phyloP scores from a whole-genome alignment of 2,113 vertebrate genomes.

The Theristicus caerulescens region DNA sequence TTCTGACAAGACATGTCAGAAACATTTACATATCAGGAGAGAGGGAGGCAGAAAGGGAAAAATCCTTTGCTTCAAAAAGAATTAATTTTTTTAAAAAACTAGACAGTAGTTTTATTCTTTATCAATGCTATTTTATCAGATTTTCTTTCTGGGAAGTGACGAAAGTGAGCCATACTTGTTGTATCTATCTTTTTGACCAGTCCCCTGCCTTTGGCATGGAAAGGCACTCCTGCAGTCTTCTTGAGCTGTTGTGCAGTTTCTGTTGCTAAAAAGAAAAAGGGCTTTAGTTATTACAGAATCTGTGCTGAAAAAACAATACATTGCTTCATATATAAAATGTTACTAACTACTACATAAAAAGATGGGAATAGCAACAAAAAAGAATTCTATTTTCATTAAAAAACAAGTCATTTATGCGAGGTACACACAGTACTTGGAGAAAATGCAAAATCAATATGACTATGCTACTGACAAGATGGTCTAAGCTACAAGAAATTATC shows the following conservation, averaged over 20 bases:
- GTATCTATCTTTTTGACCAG: constrained; percentile 97
- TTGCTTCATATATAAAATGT: neutral
- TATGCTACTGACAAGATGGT: neutral
- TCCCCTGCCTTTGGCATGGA: constrained; percentile 97
- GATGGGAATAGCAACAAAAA: neutral
- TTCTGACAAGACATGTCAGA: constrained; percentile 9
- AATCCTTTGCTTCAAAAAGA: neutral
- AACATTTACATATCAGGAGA: neutral
- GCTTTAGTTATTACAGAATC: neutral
- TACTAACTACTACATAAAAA: neutral
- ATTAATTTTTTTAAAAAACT: neutral
- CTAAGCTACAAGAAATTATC: neutral
- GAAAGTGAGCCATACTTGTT: constrained; percentile 83
- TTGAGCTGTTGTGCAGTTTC: constrained; percentile 97
- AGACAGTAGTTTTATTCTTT: neutral
- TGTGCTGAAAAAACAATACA: neutral
- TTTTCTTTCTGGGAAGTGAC: neutral
- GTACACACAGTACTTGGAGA: neutral
- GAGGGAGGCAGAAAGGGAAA: neutral
- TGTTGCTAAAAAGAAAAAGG: constrained; percentile 78
- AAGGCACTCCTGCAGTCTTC: constrained; percentile 95
- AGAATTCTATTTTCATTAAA: neutral
- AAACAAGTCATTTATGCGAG: accelerated
- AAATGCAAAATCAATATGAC: neutral
- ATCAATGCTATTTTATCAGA: neutral